Base-by-base conservation (phyloP, 1,140 invertebrate species). In the Ganaspis sp. region DNA sequence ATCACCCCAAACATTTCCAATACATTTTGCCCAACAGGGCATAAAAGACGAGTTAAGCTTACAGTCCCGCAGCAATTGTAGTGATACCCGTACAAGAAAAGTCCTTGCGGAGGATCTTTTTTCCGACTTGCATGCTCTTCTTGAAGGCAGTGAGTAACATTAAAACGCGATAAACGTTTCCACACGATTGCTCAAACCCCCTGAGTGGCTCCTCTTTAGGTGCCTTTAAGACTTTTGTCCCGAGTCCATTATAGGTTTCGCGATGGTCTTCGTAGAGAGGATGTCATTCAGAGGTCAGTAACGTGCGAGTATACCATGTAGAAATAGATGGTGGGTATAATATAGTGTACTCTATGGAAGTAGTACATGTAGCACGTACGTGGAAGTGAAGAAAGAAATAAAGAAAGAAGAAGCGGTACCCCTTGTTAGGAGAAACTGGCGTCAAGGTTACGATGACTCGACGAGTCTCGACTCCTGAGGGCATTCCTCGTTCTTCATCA, bases 341-440 rank as follows among this genome's bases (percentile, higher is more conserved):
- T 58, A 58, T 26, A 58, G 23, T 54, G 21, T 54, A 54, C 8
- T 26, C 4, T 58, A 54, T 58, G 42, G 42, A 54, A 38, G 49
- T 73, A 12, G 69, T 49, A 45, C 17, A 74, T 40, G 58, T 29
- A 45, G 21, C 58, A 15, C 58, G 58, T 69, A 69, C 64, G 40
- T 45, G 74, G 58, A 64, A 64, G 23, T 64, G 58, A 64, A 15
- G 23, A 64, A 38, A 75, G 77, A 79, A 81, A 81, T 74, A 79
- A 76, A 80, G 74, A 76, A 71, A 64, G 23, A 70, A 73, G 73
- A 73, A 82, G 77, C 78, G 79, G 69, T 77, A 81, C 73, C 78
- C 83, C 84, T 86, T 87, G 83, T 87, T 85, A 84, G 83, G 84
- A 80, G 78, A 84, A 79, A 79, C 79, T 71, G 73, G 49, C 84